phyloP scores from a whole-genome alignment of 2,888 invertebrate species.

The Cheilosia variabilis region DNA sequence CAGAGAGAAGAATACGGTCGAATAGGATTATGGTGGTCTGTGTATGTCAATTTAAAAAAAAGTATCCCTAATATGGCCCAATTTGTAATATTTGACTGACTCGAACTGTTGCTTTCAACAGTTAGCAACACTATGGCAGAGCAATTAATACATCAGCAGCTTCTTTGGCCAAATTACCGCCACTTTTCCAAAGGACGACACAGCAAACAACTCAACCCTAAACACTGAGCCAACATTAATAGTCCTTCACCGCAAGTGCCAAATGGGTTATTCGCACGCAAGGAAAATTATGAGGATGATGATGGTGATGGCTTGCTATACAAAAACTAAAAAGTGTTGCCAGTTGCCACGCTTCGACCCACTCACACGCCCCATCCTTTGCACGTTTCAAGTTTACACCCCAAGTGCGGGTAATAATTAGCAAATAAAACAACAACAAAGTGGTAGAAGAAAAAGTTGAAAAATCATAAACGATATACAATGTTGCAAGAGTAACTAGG shows the following conservation, averaged over 20 bases:
- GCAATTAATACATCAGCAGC: slow-evolving; percentile 47
- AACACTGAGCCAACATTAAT: slow-evolving; percentile 6
- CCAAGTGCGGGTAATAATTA: slow-evolving; percentile 20
- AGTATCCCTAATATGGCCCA: too few relatives aligned
- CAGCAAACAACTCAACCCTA: slow-evolving; percentile 19
- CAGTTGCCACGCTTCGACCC: slow-evolving; percentile 1
- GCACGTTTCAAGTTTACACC: background rate
- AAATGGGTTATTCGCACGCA: slow-evolving; percentile 49
- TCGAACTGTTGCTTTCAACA: slow-evolving; percentile 38
- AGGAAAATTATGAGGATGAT: slow-evolving; percentile 15
- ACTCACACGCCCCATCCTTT: background rate
- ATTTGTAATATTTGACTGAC: too few relatives aligned
- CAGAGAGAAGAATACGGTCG: too few relatives aligned
- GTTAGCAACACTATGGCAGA: slow-evolving; percentile 40
- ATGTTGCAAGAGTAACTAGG: slow-evolving; percentile 18
- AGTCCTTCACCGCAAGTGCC: slow-evolving; percentile 39
- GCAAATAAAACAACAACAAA: slow-evolving; percentile 3
- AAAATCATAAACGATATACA: slow-evolving; percentile 1
- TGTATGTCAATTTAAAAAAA: too few relatives aligned
- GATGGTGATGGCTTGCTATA: slow-evolving; percentile 8
- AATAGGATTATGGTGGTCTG: too few relatives aligned
- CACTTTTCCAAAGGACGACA: slow-evolving; percentile 23
- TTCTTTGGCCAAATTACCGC: slow-evolving; percentile 27
- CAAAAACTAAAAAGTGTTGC: slow-evolving; percentile 30
- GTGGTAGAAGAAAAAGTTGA: background rate